Base-by-base conservation (phyloP, 2,797 vertebrate genomes). In the Leptatherina wallacei region DNA sequence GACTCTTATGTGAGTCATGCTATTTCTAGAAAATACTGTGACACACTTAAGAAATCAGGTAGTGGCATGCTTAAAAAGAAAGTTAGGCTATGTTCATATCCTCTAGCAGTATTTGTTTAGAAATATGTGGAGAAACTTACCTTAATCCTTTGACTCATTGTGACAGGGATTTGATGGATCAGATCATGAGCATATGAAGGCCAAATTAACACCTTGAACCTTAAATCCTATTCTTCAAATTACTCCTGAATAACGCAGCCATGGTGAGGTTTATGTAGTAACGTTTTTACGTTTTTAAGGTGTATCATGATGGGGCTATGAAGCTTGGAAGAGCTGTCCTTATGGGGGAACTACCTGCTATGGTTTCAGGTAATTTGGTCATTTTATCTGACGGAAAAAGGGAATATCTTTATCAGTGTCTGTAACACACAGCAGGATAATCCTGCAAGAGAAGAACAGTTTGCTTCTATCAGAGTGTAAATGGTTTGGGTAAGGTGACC, bases 1-100 rank as follows among this genome's bases (percentile, higher is more conserved):
- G 75, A 78, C 68, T 83, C 68, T 68, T 71, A 74, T 75, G 79
- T 56, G 24, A 42, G 65, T 27, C 0, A 0, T 56, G 55, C 24
- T 54, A 2, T 38, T 42, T 67, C 66, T 80, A 58, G 49, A 65
- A 27, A 52, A 70, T 42, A 16, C 18, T 4, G 8, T 44, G 27
- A 27, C 27, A 18, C n/a, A 59, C 4, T 51, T 24, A 1, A 12
- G 6, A 12, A 52, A 52, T 12, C 8, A 47, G 22, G 11, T 27
- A 11, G 49, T 24, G 22, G 27, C 13, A 29, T 30, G 52, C 8
- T 55, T 9, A n/a, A 47, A 47, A n/a, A 47, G 44, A n/a, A 47
- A 47, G 9, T 47, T n/a, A 9, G 20, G 52, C 6, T 3, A 30
- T 55, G 52, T 29, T 55, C 16, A 6, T 10, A 13, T 27, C 13